phyloP scores from a whole-genome alignment of 2,797 vertebrate species.

The Lepilemur septentrionalis region DNA sequence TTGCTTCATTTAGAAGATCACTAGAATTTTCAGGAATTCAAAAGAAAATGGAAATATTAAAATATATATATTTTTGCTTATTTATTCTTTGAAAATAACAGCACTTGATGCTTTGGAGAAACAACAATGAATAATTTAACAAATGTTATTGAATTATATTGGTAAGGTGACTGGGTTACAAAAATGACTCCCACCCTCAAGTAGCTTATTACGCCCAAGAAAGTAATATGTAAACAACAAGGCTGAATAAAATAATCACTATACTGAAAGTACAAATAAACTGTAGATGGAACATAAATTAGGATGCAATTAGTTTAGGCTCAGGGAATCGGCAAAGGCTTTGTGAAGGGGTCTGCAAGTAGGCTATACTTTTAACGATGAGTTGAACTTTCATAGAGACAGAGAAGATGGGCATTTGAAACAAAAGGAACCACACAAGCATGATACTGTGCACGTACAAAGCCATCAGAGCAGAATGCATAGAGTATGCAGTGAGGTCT shows the following conservation, averaged over 20 bases:
- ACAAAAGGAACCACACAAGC: background rate
- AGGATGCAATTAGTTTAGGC: background rate
- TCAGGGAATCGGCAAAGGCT: background rate
- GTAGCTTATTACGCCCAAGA: background rate
- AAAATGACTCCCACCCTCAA: background rate
- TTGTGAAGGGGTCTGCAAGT: background rate
- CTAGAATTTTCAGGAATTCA: background rate
- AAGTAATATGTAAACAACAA: background rate
- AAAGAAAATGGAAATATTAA: background rate
- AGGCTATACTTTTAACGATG: background rate
- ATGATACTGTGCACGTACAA: background rate
- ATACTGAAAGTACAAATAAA: background rate
- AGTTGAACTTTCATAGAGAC: background rate
- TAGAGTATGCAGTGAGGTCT: background rate
- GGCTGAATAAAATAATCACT: background rate
- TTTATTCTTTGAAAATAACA: background rate
- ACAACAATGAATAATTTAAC: background rate
- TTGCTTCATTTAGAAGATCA: conserved; percentile 15
- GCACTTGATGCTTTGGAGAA: background rate
- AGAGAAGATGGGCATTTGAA: background rate
- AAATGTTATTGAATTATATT: background rate
- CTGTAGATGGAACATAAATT: background rate
- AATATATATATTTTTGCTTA: background rate
- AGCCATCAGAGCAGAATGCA: background rate
- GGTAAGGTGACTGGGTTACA: background rate